Percentiles rank a stretch among this genome's conserved stretches.
phyloP scores from a whole-genome alignment of 2,113 vertebrate species.

The Oreochromis niloticus region DNA sequence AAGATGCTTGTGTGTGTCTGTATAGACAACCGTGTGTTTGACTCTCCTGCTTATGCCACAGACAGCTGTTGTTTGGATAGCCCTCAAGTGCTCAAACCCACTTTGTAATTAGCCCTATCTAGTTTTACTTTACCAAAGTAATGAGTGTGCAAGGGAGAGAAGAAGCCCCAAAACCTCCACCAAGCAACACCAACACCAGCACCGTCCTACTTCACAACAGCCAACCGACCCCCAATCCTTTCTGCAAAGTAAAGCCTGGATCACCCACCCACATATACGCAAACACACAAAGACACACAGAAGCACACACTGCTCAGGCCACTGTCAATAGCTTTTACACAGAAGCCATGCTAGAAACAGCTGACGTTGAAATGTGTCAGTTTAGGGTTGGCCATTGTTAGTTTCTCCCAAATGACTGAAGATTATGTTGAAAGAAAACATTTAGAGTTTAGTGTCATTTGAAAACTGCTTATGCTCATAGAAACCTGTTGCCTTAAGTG shows the following conservation, averaged over 20 bases:
- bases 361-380: constrained; percentile 34
- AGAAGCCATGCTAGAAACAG: constrained; percentile 50
- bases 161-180: not conserved
- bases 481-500: constrained; percentile 50
- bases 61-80: constrained; percentile 66
- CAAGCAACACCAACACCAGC: not conserved
- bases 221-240: constrained; percentile 34
- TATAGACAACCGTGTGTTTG: constrained; percentile 28
- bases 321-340: constrained; percentile 37
- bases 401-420: not conserved
- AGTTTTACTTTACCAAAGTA: constrained; percentile 42
- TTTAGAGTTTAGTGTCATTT: not conserved
- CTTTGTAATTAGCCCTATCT: constrained; percentile 61
- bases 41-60: constrained; percentile 54
- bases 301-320: not conserved
- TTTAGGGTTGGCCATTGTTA: not conserved
- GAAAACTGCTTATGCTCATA: not conserved
- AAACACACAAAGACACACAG: not conserved
- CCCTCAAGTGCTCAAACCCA: constrained; percentile 39
- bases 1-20: constrained; percentile 14
- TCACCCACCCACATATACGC: constrained; percentile 10
- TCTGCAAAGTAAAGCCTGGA: constrained; percentile 13
- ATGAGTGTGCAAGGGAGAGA: not conserved
- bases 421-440: not conserved
- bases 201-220: constrained; percentile 6